These are phyloP conservation scores for Formicarius rufipectus DNA, from an alignment of 2,113 vertebrate genomes.

Conservation along the genomic window DNA sequence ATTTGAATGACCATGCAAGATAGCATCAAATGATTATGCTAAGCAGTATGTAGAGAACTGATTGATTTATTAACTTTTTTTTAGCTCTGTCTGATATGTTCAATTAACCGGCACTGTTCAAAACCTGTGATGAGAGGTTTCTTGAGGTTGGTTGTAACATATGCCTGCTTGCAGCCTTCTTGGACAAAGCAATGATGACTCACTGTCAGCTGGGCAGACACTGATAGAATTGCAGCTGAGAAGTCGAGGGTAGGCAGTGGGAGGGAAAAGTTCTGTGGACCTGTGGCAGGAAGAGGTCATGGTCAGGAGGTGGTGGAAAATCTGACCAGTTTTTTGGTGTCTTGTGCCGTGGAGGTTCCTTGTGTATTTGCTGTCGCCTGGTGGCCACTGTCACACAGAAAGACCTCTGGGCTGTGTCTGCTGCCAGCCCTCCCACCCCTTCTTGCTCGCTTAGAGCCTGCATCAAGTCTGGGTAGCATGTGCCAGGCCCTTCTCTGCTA, in stretches of 20 bases:
- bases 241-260: background rate
- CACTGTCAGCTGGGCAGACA: background rate
- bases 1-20: background rate
- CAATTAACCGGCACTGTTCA: background rate
- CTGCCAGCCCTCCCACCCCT: background rate
- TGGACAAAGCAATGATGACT: background rate
- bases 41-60: background rate
- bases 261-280: background rate
- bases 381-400: background rate
- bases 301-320: background rate
- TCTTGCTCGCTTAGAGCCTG: background rate
- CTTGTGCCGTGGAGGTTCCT: rapidly evolving
- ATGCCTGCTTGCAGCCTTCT: background rate
- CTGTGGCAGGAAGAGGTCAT: background rate
- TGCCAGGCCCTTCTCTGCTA: background rate
- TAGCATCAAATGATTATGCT: background rate
- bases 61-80: background rate
- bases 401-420: background rate
- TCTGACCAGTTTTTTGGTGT: background rate
- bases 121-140: background rate
- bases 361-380: constrained; percentile 28
- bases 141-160: background rate
- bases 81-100: background rate
- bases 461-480: background rate
- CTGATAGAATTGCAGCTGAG: background rate